phyloP scores from a whole-genome alignment of 2,113 vertebrate genomes.

The Synodontis membranacea region DNA sequence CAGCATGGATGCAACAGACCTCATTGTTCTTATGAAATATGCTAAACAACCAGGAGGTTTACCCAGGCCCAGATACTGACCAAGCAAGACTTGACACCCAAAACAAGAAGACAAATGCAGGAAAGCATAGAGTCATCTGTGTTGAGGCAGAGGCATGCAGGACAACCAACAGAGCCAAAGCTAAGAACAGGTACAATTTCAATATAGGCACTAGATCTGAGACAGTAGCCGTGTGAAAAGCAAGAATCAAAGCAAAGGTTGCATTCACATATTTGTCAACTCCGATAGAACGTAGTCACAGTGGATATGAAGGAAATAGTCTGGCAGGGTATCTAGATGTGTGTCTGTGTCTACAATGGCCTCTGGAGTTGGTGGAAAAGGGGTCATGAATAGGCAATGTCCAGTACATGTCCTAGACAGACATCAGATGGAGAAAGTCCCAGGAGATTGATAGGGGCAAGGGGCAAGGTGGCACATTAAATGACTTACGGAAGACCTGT shows the following conservation, averaged over 20 bases:
- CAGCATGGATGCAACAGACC: neutral
- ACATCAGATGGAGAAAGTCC: neutral
- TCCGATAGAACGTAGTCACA: neutral
- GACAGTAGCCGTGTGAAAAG: neutral
- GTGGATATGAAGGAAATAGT: neutral
- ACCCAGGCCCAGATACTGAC: neutral
- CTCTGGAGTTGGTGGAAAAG: neutral
- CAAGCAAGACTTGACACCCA: neutral
- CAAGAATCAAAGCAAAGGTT: neutral
- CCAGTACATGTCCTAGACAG: neutral
- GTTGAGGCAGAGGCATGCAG: neutral
- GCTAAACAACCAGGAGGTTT: neutral
- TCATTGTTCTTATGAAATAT: neutral
- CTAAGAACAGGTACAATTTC: neutral
- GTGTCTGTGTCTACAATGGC: neutral
- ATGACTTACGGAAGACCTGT: neutral
- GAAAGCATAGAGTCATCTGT: neutral
- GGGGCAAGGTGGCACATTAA: neutral
- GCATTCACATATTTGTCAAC: neutral
- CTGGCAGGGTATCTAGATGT: neutral
- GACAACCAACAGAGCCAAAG: neutral
- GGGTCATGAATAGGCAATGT: neutral
- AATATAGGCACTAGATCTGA: neutral
- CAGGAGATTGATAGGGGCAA: neutral
- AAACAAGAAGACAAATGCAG: neutral